Percentiles rank a stretch among this genome's conserved stretches.
These are phyloP conservation scores for Erebia ligea DNA, from an alignment of 2,888 invertebrate species.

Conservation along the genomic window DNA sequence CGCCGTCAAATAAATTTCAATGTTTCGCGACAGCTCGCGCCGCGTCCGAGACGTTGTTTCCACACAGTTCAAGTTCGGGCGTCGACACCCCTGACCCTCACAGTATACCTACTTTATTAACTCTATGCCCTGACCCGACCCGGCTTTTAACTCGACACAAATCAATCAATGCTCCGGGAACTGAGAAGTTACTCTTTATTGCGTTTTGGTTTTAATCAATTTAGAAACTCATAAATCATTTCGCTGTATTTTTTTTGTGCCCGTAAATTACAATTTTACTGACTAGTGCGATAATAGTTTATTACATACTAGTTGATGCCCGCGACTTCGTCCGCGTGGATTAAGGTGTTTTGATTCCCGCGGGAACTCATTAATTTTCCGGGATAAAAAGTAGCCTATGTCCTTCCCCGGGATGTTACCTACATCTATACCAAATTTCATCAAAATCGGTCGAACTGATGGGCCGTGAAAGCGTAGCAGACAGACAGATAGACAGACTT, in stretches of 20 bases:
- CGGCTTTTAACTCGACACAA: not conserved
- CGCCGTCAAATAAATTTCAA: slow-evolving; percentile 6
- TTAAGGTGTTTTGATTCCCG: no score
- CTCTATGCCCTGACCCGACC: not conserved
- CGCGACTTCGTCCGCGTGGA: no score
- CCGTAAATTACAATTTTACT: not conserved
- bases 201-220: not conserved
- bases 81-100: not conserved
- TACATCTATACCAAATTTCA: no score
- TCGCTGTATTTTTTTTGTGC: not conserved
- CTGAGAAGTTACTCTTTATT: not conserved
- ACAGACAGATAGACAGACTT: no score
- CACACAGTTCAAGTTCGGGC: slow-evolving; percentile 9
- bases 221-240: not conserved
- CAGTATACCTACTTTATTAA: no score
- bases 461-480: no score
- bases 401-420: no score
- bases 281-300: no score
- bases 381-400: no score
- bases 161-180: not conserved
- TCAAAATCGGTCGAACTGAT: no score
- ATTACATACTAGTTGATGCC: no score
- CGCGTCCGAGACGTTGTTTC: slow-evolving; percentile 10
- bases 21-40: not conserved
- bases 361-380: no score